Evolutionary conservation across 2,113 vertebrate genomes (phyloP).

Genomic region (Sander lucioperca): DNA sequence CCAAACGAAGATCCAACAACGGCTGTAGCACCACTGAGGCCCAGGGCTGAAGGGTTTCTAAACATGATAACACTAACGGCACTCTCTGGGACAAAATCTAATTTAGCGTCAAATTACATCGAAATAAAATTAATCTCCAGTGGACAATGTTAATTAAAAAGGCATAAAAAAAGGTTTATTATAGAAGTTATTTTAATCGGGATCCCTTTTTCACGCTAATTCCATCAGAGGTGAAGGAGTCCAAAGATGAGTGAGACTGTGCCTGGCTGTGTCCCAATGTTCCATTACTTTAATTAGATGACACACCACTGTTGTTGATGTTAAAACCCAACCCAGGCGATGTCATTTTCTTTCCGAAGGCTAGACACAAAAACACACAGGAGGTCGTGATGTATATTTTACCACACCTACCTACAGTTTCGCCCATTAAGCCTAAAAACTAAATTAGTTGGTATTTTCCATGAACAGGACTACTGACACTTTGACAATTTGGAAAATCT

Average conservation of each 20-base stretch:
- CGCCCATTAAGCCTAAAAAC: not conserved
- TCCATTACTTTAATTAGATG: not conserved
- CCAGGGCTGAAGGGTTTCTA: not conserved
- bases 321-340: not conserved
- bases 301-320: not conserved
- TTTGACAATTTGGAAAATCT: not conserved
- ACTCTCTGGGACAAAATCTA: not conserved
- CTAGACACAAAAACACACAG: not conserved
- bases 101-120: not conserved
- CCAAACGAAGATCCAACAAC: not conserved
- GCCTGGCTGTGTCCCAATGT: not conserved
- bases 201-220: no score
- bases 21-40: not conserved
- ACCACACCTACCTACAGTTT: no score
- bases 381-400: not conserved
- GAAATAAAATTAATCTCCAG: not conserved
- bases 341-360: constrained; percentile 4
- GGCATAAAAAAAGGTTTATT: not conserved
- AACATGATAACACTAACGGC: not conserved
- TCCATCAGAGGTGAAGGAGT: not conserved
- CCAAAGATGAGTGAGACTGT: not conserved
- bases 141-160: accelerated
- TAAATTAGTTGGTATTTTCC: not conserved
- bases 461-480: not conserved
- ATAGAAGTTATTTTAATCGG: not conserved